Evolutionary conservation across 2,888 invertebrate species (phyloP).

Genomic region (Tyria jacobaeae): DNA sequence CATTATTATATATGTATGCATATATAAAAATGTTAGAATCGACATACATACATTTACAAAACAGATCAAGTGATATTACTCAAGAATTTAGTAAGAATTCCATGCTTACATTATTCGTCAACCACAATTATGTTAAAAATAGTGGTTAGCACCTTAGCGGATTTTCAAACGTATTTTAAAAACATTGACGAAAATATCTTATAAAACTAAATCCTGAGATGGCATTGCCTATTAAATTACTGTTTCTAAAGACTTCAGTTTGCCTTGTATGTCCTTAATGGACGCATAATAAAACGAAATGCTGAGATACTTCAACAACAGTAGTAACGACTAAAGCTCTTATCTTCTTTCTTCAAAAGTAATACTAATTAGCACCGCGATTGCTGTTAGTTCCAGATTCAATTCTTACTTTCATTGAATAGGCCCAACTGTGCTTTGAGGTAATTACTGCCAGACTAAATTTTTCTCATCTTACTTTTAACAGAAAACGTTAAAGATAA

Average conservation of each 20-base stretch:
- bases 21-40: too few species aligned
- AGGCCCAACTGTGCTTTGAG: background rate
- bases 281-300: background rate
- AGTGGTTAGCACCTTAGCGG: too few species aligned
- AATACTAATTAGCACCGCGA: conserved; percentile 11
- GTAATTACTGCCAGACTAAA: background rate
- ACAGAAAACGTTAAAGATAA: background rate
- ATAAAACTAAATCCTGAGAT: background rate
- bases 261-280: background rate
- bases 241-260: background rate
- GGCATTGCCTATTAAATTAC: background rate
- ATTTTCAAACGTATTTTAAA: too few species aligned
- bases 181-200: background rate
- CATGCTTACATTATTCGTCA: background rate
- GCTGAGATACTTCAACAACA: conserved; percentile 1
- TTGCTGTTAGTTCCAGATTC: conserved; percentile 7
- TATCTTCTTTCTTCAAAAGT: background rate
- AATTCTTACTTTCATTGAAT: conserved; percentile 5
- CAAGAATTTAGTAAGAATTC: background rate
- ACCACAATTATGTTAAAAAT: too few species aligned
- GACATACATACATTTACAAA: too few species aligned
- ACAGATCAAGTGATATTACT: background rate
- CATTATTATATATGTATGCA: too few species aligned
- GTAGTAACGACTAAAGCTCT: background rate
- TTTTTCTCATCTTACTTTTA: background rate